A percentile compares a stretch with the other conserved stretches of the same genome.
These are phyloP conservation scores for Synchiropus splendidus DNA, from an alignment of 2,113 vertebrate species.

Conservation along the genomic window DNA sequence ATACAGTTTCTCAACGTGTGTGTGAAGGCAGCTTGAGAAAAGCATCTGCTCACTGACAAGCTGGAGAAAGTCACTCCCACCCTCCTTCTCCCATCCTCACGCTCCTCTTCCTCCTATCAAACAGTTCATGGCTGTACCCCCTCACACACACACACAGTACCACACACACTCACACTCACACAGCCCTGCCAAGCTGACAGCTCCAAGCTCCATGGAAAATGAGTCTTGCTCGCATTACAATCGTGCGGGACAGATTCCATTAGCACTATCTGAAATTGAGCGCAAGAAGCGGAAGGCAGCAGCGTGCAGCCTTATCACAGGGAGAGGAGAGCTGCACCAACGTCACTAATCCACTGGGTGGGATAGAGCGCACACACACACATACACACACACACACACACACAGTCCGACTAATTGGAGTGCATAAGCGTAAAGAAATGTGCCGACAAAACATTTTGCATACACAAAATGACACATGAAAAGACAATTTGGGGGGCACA, in stretches of 20 bases:
- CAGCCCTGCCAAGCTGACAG: slow-evolving; percentile 86
- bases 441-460: not conserved
- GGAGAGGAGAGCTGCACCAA: slow-evolving; percentile 68
- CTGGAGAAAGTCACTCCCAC: slow-evolving; percentile 65
- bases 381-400: slow-evolving; percentile 6
- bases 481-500: slow-evolving; percentile 1
- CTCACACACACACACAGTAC: not conserved
- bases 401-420: slow-evolving; percentile 14
- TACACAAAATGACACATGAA: not conserved
- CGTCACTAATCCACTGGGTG: slow-evolving; percentile 94
- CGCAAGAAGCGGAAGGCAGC: slow-evolving; percentile 56
- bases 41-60: slow-evolving; percentile 77
- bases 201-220: slow-evolving; percentile 98
- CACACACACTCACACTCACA: slow-evolving; percentile 16
- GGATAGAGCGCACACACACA: slow-evolving; percentile 38
- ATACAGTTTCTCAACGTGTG: not conserved
- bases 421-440: slow-evolving; percentile 8
- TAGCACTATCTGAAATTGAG: slow-evolving; percentile 99
- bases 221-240: slow-evolving; percentile 98
- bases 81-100: slow-evolving; percentile 42
- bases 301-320: slow-evolving; percentile 87
- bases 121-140: not conserved
- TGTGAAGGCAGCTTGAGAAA: slow-evolving; percentile 10
- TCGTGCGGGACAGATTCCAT: slow-evolving; percentile 99
- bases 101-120: slow-evolving; percentile 1